Evolutionary conservation across 2,888 invertebrate genomes (phyloP).

Genomic region (Dolichopus griseipennis): DNA sequence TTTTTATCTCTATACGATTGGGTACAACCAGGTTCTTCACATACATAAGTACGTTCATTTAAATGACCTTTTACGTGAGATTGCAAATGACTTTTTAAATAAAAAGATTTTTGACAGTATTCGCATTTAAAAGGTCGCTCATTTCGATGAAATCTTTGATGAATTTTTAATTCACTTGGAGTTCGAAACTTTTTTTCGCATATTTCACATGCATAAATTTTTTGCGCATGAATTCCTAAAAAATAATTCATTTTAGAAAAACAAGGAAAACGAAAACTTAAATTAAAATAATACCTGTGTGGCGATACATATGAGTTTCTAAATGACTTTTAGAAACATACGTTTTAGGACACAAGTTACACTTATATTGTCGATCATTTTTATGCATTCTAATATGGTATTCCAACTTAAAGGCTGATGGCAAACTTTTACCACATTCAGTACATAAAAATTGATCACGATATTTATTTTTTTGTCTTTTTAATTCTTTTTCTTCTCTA

Average conservation of each 20-base stretch:
- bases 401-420: neutral
- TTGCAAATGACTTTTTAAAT: constrained; percentile 9
- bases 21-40: neutral
- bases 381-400: neutral
- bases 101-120: constrained; percentile 21
- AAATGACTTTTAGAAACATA: neutral
- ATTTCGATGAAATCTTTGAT: constrained; percentile 23
- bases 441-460: neutral
- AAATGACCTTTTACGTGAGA: neutral
- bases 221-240: neutral
- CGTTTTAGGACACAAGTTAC: neutral
- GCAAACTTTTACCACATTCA: neutral
- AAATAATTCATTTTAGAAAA: neutral
- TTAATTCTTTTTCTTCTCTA: neutral
- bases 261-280: neutral
- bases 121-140: constrained; percentile 23
- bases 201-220: constrained; percentile 17
- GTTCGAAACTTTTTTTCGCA: constrained; percentile 24
- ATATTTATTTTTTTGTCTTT: neutral
- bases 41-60: neutral
- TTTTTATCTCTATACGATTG: neutral
- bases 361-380: neutral
- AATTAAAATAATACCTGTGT: neutral
- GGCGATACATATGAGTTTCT: neutral
- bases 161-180: constrained; percentile 21